Evolutionary conservation across 2,113 vertebrate genomes (phyloP).

Genomic region (Protobothrops flavoviridis): DNA sequence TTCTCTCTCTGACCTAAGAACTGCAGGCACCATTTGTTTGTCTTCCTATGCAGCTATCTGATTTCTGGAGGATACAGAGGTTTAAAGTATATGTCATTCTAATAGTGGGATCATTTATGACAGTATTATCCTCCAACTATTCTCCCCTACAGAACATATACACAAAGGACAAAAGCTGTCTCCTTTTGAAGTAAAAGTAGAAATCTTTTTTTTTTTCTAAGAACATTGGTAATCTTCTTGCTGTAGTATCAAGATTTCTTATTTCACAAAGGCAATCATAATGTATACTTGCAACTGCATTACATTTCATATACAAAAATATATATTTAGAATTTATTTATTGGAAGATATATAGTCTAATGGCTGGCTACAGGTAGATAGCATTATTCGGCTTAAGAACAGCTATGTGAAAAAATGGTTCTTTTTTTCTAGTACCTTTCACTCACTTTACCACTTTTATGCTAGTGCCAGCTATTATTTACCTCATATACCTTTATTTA

Average conservation of each 20-base stretch:
- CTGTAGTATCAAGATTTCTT: constrained; percentile 12
- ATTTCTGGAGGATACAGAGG: constrained; percentile 45
- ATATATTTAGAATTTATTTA: constrained; percentile 19
- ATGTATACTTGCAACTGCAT: neutral
- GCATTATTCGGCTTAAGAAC: constrained; percentile 4
- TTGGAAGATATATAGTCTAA: neutral
- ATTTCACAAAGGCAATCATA: constrained; percentile 33
- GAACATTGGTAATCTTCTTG: neutral
- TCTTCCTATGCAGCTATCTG: constrained; percentile 19
- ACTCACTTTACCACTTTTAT: constrained; percentile 17
- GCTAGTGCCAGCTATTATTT: neutral
- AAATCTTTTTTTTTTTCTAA: neutral
- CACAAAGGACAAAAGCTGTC: neutral
- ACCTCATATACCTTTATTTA: constrained; percentile 14
- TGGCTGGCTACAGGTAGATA: neutral
- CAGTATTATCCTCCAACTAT: constrained; percentile 2
- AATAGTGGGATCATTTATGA: constrained; percentile 12
- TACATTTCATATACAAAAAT: neutral
- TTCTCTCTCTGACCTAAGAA: constrained; percentile 28
- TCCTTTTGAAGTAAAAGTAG: neutral
- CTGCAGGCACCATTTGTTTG: constrained; percentile 13
- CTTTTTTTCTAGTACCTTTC: constrained; percentile 14
- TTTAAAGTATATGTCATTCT: constrained; percentile 34
- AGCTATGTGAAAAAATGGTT: neutral
- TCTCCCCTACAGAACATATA: neutral